phyloP scores from a whole-genome alignment of 2,113 vertebrate genomes.

The Eulacestoma nigropectus region DNA sequence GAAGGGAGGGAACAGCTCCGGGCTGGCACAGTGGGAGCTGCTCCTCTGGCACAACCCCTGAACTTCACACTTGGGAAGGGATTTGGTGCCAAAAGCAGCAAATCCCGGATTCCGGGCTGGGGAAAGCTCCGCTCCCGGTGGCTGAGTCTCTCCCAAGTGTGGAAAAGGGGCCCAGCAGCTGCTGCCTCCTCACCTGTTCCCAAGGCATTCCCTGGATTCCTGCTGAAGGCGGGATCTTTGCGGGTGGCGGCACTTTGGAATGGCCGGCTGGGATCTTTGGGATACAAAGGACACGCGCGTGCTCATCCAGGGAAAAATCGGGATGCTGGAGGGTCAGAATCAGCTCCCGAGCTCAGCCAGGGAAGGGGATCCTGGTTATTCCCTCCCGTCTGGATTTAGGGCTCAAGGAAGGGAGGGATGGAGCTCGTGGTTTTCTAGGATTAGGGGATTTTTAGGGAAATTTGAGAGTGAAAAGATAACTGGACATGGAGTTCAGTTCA shows the following conservation, averaged over 20 bases:
- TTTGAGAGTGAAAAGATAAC: not conserved
- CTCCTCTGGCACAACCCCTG: not conserved
- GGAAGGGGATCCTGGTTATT: not conserved
- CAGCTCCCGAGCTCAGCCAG: not conserved
- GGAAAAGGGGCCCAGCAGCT: not conserved
- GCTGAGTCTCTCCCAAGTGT: not conserved
- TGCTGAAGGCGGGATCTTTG: not conserved
- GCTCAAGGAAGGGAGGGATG: not conserved
- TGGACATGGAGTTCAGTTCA: not conserved
- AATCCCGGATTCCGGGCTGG: not conserved
- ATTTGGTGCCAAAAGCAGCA: conserved; percentile 3
- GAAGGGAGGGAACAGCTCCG: not conserved
- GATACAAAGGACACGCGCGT: not conserved
- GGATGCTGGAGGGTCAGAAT: fast-evolving
- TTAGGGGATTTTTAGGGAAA: not conserved
- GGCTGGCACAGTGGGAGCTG: not conserved
- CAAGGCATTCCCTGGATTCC: not conserved
- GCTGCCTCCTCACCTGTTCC: not conserved
- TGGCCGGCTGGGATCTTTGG: not conserved
- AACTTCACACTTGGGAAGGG: not conserved
- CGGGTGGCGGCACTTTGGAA: not conserved
- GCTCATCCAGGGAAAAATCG: not conserved
- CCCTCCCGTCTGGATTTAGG: not conserved
- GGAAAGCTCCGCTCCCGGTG: not conserved
- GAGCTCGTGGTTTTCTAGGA: not conserved